These are phyloP conservation scores for Sitta europaea DNA, from an alignment of 2,113 vertebrate species.

Conservation along the genomic window DNA sequence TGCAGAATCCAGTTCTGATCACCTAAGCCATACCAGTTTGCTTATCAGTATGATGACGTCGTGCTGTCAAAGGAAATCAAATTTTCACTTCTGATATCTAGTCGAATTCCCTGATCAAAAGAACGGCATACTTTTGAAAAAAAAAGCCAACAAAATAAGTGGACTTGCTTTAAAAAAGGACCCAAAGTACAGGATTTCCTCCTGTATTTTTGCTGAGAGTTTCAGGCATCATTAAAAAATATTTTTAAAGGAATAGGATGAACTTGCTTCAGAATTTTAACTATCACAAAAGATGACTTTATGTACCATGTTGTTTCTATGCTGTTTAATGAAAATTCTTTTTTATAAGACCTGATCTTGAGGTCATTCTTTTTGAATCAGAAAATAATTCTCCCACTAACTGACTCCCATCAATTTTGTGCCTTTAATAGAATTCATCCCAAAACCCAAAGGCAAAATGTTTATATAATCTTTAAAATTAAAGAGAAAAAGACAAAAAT, in stretches of 20 bases:
- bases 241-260: neutral
- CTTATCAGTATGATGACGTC: neutral
- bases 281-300: neutral
- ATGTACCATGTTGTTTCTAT: neutral
- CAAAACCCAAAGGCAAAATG: neutral
- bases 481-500: too few species aligned
- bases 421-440: neutral
- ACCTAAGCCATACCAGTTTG: neutral
- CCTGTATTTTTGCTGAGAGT: neutral
- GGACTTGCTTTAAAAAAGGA: neutral
- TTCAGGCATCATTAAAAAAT: neutral
- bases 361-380: neutral
- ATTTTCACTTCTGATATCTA: neutral
- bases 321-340: neutral
- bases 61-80: neutral
- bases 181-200: neutral
- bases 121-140: neutral
- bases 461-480: neutral
- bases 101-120: neutral
- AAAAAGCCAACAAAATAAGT: neutral
- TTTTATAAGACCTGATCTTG: neutral
- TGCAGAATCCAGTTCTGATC: neutral
- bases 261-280: neutral
- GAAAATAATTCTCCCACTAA: neutral
- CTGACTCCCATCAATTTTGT: neutral